phyloP scores from a whole-genome alignment of 2,888 invertebrate genomes.

The Hedychridium roseum region DNA sequence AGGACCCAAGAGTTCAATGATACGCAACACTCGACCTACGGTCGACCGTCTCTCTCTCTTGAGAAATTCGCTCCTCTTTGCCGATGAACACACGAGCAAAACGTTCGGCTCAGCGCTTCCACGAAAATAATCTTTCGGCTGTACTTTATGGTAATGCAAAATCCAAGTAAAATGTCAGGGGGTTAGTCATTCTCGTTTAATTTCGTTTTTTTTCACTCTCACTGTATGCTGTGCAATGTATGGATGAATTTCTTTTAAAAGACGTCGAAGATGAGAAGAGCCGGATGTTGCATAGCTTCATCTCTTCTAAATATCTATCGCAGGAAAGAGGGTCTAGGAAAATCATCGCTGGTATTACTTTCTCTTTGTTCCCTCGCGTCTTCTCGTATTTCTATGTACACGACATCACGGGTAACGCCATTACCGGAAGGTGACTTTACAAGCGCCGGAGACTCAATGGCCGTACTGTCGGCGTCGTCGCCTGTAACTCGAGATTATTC shows the following conservation, averaged over 20 bases:
- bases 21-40: constrained; percentile 22
- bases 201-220: too few relatives aligned
- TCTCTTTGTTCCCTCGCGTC: constrained; percentile 22
- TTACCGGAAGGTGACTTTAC: constrained; percentile 32
- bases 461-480: constrained; percentile 35
- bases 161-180: too few relatives aligned
- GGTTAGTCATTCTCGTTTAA: too few relatives aligned
- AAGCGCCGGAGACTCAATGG: constrained; percentile 31
- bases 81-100: constrained; percentile 13
- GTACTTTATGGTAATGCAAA: too few relatives aligned
- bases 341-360: constrained; percentile 23
- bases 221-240: too few relatives aligned
- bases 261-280: too few relatives aligned
- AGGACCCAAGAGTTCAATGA: constrained; percentile 34
- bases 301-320: too few relatives aligned
- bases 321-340: constrained; percentile 16
- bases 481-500: constrained; percentile 52
- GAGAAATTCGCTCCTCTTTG: constrained; percentile 17
- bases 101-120: too few relatives aligned
- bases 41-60: constrained; percentile 15
- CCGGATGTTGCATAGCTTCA: too few relatives aligned
- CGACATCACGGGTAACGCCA: constrained; percentile 33
- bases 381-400: constrained; percentile 31
- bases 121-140: too few relatives aligned
- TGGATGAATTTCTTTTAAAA: too few relatives aligned